These are phyloP conservation scores for Daktulosphaira vitifoliae DNA, from an alignment of 1,140 invertebrate genomes.

Conservation along the genomic window DNA sequence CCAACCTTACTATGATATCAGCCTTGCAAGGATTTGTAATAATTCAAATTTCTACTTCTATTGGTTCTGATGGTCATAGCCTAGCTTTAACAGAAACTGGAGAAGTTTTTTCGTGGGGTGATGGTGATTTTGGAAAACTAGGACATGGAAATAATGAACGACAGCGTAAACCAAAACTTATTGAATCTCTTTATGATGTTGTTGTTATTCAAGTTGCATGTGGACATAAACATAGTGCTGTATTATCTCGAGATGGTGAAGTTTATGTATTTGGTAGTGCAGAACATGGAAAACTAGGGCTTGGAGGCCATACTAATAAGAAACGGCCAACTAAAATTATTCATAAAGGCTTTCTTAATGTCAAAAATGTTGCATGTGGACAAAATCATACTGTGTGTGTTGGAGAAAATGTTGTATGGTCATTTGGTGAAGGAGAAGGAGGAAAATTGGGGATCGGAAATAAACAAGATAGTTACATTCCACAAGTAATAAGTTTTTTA, in stretches of 20 bases:
- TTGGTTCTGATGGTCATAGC: slow-evolving; percentile 55
- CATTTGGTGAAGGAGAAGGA: slow-evolving; percentile 60
- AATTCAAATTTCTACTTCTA: slow-evolving; percentile 53
- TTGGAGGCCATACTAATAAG: slow-evolving; percentile 53
- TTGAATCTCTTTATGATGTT: slow-evolving; percentile 56
- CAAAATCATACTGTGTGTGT: slow-evolving; percentile 58
- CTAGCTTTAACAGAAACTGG: slow-evolving; percentile 53
- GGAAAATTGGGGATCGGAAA: slow-evolving; percentile 57
- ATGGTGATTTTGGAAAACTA: slow-evolving; percentile 56
- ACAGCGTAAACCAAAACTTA: slow-evolving; percentile 55
- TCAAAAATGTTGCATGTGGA: slow-evolving; percentile 53
- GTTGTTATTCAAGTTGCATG: slow-evolving; percentile 57
- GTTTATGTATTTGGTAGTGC: slow-evolving; percentile 61
- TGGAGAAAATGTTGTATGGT: slow-evolving; percentile 51
- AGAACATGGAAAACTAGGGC: slow-evolving; percentile 56
- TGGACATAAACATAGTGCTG: slow-evolving; percentile 61
- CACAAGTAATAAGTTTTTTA: slow-evolving; percentile 41
- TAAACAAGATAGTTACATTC: slow-evolving; percentile 49
- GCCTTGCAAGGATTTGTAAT: slow-evolving; percentile 60
- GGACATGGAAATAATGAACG: slow-evolving; percentile 60
- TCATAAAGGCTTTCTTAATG: slow-evolving; percentile 42
- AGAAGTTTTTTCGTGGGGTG: slow-evolving; percentile 54
- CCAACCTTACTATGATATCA: slow-evolving; percentile 54
- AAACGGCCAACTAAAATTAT: slow-evolving; percentile 53
- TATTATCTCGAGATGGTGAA: slow-evolving; percentile 56